Conservation (phyloP, 1,140 invertebrate species). For the Vanessa tameamea region DNA sequence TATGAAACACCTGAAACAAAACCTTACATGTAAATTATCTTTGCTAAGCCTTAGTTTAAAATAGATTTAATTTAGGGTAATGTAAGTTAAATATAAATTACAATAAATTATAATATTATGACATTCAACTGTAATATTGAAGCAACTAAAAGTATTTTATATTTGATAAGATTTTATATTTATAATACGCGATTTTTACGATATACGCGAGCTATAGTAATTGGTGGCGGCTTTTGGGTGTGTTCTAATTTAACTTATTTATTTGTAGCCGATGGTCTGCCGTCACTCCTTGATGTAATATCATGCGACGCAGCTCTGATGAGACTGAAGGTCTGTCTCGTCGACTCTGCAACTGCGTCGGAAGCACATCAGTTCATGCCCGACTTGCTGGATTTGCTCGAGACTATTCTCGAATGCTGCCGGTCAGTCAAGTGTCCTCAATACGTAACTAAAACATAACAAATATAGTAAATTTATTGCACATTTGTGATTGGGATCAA, state of each 20-base stretch:
- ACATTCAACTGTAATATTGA: not conserved
- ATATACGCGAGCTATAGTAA: too few relatives aligned
- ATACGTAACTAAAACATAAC: not conserved
- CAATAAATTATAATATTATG: not conserved
- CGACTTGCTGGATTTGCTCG: constrained; percentile 67
- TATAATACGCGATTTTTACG: too few relatives aligned
- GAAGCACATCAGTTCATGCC: constrained; percentile 72
- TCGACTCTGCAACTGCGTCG: constrained; percentile 52
- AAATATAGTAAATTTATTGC: not conserved
- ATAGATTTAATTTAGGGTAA: too few relatives aligned
- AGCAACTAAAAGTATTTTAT: too few relatives aligned
- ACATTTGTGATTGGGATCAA: not conserved
- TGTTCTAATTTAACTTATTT: constrained; percentile 6
- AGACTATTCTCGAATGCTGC: constrained; percentile 71
- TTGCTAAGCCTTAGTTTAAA: too few relatives aligned
- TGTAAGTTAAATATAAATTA: too few relatives aligned
- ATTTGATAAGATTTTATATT: too few relatives aligned
- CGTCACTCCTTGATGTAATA: constrained; percentile 73
- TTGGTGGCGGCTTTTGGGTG: too few relatives aligned
- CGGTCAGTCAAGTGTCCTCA: constrained; percentile 52
- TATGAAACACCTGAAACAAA: constrained; percentile 83
- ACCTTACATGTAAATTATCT: constrained; percentile 57
- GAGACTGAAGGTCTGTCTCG: constrained; percentile 64
- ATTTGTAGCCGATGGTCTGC: constrained; percentile 60
- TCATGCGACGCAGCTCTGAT: constrained; percentile 73